Evolutionary conservation across 2,113 vertebrate species (phyloP).

Genomic region (Sander vitreus): DNA sequence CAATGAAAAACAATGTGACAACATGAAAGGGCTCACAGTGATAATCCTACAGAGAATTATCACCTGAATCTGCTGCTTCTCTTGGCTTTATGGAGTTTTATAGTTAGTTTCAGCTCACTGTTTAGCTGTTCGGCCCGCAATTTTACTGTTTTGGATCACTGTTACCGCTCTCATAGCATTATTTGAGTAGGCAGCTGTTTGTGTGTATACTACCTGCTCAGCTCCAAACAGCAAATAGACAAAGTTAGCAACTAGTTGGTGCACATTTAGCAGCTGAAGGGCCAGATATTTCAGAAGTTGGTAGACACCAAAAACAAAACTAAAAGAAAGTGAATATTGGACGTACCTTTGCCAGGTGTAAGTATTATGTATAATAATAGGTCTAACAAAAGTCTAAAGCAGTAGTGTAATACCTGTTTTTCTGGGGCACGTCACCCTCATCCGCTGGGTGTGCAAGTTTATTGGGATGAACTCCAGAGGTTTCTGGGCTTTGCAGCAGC

Average conservation of each 20-base stretch:
- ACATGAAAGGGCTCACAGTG: background rate
- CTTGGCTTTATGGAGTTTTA: background rate
- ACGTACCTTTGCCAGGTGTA: background rate
- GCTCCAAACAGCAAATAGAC: background rate
- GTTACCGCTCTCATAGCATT: background rate
- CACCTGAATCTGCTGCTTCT: background rate
- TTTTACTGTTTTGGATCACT: background rate
- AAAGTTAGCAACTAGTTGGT: background rate
- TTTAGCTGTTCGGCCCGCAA: background rate
- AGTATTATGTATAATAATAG: background rate
- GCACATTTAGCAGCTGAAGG: background rate
- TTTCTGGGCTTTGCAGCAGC: slow-evolving; percentile 97
- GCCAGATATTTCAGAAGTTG: background rate
- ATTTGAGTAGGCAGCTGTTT: background rate
- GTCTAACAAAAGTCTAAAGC: background rate
- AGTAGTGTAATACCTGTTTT: slow-evolving; percentile 88
- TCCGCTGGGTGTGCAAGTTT: slow-evolving; percentile 97
- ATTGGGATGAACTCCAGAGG: slow-evolving; percentile 96
- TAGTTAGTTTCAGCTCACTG: background rate
- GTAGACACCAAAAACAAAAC: background rate
- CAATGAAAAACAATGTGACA: background rate
- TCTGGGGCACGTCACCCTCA: slow-evolving; percentile 93
- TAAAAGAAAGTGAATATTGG: background rate
- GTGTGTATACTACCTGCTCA: background rate
- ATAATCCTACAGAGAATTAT: background rate